Conservation (phyloP, 2,888 invertebrate genomes). For the Sisyra terminalis region DNA sequence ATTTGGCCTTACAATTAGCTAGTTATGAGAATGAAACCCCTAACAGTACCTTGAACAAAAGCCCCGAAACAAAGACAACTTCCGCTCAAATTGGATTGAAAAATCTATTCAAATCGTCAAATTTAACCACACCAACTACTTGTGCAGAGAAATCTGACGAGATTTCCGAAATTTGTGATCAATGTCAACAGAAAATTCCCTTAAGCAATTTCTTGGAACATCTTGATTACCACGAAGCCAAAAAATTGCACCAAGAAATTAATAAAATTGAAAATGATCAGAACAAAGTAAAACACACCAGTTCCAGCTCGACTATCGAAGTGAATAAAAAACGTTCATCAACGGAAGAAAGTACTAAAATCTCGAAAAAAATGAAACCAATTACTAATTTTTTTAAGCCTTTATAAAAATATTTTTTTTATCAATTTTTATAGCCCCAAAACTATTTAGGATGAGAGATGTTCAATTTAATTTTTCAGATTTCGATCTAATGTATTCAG, state of each 20-base stretch:
- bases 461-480: no score
- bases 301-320: neutral
- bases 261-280: slow-evolving; percentile 24
- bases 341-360: neutral
- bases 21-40: slow-evolving; percentile 2
- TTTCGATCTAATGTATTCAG: no score
- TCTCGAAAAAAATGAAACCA: slow-evolving; percentile 3
- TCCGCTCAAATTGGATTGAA: slow-evolving; percentile 10
- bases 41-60: slow-evolving; percentile 13
- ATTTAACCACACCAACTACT: slow-evolving; percentile 15
- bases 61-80: slow-evolving; percentile 17
- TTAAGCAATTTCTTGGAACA: slow-evolving; percentile 49
- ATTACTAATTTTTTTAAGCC: slow-evolving; percentile 7
- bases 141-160: slow-evolving; percentile 20
- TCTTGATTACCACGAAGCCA: slow-evolving; percentile 71
- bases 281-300: neutral
- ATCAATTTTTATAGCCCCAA: no score
- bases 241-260: slow-evolving; percentile 50
- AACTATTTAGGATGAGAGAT: no score
- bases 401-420: no score
- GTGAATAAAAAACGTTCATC: neutral
- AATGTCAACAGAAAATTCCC: slow-evolving; percentile 45
- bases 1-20: slow-evolving; percentile 43
- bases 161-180: slow-evolving; percentile 36
- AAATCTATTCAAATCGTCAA: slow-evolving; percentile 8